phyloP scores from a whole-genome alignment of 2,113 vertebrate species.

The Alaudala cheleensis region DNA sequence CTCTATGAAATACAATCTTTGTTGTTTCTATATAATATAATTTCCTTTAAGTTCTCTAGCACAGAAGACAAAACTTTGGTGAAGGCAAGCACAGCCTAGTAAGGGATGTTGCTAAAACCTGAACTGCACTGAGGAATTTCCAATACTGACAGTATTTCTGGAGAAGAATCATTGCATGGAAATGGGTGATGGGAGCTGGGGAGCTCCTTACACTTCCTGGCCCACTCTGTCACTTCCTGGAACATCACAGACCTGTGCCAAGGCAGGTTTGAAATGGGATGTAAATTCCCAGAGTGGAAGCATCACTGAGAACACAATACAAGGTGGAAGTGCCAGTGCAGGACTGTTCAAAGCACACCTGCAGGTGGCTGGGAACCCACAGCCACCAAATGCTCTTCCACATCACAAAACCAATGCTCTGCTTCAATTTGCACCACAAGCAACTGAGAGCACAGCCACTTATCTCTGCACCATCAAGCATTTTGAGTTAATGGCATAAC shows the following conservation, averaged over 20 bases:
- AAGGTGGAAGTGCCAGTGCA: background rate
- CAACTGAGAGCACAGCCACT: background rate
- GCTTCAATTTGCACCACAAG: background rate
- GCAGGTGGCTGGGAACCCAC: accelerated
- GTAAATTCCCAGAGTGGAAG: background rate
- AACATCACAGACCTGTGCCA: background rate
- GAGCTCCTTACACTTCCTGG: background rate
- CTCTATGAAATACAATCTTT: background rate
- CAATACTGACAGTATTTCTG: background rate
- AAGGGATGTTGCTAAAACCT: background rate
- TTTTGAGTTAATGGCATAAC: background rate
- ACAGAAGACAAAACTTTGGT: background rate
- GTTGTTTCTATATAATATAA: background rate
- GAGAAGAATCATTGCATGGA: background rate
- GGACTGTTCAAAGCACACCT: background rate
- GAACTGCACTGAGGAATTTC: background rate
- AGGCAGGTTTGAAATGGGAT: background rate
- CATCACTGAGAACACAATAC: accelerated
- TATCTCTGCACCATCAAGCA: background rate
- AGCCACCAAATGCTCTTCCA: background rate
- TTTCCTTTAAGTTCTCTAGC: background rate
- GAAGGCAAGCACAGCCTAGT: background rate
- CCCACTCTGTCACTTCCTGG: background rate
- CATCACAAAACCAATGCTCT: background rate
- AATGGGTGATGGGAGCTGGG: background rate